phyloP scores from a whole-genome alignment of 2,113 vertebrate genomes.

The Ammodytes dubius region DNA sequence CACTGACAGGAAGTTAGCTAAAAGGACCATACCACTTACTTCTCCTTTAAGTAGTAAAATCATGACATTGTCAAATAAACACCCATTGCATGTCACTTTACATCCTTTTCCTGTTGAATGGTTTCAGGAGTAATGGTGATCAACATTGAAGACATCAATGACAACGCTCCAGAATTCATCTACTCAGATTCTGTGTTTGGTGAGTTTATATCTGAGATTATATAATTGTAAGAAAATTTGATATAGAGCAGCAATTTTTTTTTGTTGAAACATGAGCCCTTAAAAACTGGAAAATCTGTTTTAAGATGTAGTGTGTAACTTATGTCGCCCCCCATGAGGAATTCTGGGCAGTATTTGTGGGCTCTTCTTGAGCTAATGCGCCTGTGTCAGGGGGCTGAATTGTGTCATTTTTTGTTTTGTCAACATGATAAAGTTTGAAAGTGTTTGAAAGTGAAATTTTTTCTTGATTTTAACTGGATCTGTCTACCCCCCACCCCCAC shows the following conservation, averaged over 20 bases:
- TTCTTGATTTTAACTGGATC: too few species aligned
- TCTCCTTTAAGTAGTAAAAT: background rate
- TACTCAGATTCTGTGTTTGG: conserved; percentile 82
- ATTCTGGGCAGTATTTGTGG: too few species aligned
- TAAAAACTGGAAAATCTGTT: too few species aligned
- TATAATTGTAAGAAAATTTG: background rate
- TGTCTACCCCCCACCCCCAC: too few species aligned
- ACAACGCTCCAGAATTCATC: conserved; percentile 89
- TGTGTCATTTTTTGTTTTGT: background rate
- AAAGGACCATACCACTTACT: background rate
- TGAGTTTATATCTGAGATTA: conserved; percentile 72
- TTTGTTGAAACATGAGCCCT: background rate
- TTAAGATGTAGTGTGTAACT: too few species aligned
- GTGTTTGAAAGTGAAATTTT: too few species aligned
- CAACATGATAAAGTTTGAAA: background rate
- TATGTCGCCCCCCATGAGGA: too few species aligned
- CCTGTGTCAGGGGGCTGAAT: too few species aligned
- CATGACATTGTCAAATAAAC: background rate
- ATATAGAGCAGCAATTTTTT: background rate
- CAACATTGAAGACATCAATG: conserved; percentile 90
- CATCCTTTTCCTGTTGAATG: background rate
- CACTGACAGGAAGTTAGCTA: too few species aligned
- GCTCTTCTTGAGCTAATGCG: too few species aligned
- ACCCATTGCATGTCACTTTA: background rate
- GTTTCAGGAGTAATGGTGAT: conserved; percentile 84